Conservation (phyloP, 1,140 invertebrate genomes). For the Dendroctonus valens region DNA sequence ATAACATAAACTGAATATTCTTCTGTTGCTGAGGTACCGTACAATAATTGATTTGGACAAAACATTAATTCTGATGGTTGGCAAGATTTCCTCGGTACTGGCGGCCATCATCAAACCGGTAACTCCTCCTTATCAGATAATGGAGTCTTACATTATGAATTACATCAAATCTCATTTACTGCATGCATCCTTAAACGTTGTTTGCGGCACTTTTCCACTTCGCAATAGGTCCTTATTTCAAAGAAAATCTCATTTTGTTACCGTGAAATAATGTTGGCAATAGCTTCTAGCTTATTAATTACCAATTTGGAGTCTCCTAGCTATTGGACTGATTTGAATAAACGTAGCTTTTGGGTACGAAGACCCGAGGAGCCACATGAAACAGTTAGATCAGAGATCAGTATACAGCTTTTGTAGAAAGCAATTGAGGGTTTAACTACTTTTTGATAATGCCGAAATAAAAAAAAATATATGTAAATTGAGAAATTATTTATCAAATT, state of each 20-base stretch:
- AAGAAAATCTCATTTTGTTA: slow-evolving; percentile 10
- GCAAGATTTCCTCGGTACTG: slow-evolving; percentile 1
- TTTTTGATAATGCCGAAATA: no score
- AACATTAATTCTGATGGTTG: slow-evolving; percentile 7
- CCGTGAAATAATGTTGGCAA: slow-evolving; percentile 12
- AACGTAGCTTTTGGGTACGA: neutral
- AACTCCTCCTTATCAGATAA: slow-evolving; percentile 5
- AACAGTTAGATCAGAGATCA: slow-evolving; percentile 3
- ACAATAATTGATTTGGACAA: slow-evolving; percentile 11
- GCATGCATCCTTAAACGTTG: slow-evolving; percentile 17
- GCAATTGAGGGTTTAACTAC: no score
- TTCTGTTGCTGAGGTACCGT: no score
- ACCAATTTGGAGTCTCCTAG: slow-evolving; percentile 19
- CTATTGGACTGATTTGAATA: slow-evolving; percentile 20
- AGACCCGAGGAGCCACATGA: neutral
- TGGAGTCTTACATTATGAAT: slow-evolving; percentile 12
- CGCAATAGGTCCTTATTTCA: neutral
- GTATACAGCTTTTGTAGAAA: no score
- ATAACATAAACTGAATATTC: no score
- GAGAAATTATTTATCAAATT: no score
- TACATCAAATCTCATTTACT: slow-evolving; percentile 16
- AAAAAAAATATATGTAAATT: no score
- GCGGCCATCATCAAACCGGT: slow-evolving; percentile 1
- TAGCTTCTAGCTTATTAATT: slow-evolving; percentile 15
- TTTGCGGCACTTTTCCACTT: slow-evolving; percentile 8